Base-by-base conservation (phyloP, 1,140 invertebrate genomes). In the Odontomachus brunneus region DNA sequence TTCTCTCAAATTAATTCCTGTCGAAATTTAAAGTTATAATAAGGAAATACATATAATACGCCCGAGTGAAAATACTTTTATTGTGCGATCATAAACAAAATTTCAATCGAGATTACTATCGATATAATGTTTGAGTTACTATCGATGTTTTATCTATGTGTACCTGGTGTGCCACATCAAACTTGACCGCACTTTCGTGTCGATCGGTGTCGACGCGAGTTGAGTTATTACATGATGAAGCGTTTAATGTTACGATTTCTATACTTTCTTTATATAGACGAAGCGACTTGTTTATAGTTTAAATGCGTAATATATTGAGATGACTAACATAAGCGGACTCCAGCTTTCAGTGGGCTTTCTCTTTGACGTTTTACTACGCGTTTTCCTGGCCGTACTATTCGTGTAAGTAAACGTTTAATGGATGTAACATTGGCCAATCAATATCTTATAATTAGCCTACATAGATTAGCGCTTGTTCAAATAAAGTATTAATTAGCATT, bases 371-470 rank as follows among this genome's bases (percentile, higher is more conserved):
- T 66, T 92, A n/a, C 89, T 94, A 62, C 89, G 93, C 22, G 84
- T 90, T 63, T 53, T 92, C 82, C 89, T 94, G 87, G 90, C 89
- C 83, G 83, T 92, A 82, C 83, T 93, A 63, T 93, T 92, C 87
- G 88, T 94, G 93, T 93, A 86, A 92, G 92, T 92, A 62, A 89
- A 90, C 73, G 76, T 91, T 91, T 89, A 69, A 90, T 90, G 89
- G 29, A 72, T 53, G 38, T 49, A 17, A 12, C 57, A 38, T 44
- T 44, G 48, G 48, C 59, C 49, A 80, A 78, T 29, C 22, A 63
- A 60, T 69, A 66, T 62, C 14, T 24, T 59, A 72, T 0, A 22
- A 49, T 62, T 14, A 81, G 17, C 1, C 17, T 19, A 9, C 26
- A 17, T 57, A 5, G 19, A 22, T 51, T 51, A 26, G 26, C 24